Evolutionary conservation across 37 sponge, comb jelly and placozoan species (phyloP).

Genomic region (Bolinopsis microptera): DNA sequence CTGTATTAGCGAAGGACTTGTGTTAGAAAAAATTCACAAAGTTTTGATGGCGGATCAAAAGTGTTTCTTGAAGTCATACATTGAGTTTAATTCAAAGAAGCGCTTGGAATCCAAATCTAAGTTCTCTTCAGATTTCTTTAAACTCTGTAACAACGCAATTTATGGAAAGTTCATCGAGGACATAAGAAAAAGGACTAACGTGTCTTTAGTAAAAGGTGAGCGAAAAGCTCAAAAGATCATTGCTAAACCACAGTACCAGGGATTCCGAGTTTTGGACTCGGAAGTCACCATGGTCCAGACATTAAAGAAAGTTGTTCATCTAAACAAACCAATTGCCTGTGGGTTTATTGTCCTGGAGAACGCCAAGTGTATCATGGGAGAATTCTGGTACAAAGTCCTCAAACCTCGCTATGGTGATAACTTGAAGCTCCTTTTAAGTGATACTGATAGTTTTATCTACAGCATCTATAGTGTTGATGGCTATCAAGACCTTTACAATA

Average conservation of each 20-base stretch:
- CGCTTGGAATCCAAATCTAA: slow-evolving; percentile 12
- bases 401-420: not conserved
- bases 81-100: not conserved
- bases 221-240: not conserved
- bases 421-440: slow-evolving; percentile 1
- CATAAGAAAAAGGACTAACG: slow-evolving; percentile 13
- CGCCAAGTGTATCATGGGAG: slow-evolving; percentile 23
- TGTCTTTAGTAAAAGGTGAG: not conserved
- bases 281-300: slow-evolving; percentile 15
- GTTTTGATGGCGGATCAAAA: slow-evolving; percentile 29
- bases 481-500: not conserved
- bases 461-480: not conserved
- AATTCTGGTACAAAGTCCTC: slow-evolving; percentile 38
- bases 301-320: not conserved
- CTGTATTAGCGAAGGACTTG: not conserved
- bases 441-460: slow-evolving; percentile 16
- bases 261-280: slow-evolving; percentile 10
- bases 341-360: slow-evolving; percentile 45
- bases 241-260: slow-evolving; percentile 47
- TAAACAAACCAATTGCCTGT: slow-evolving; percentile 22
- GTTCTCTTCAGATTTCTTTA: not conserved
- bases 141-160: slow-evolving; percentile 43
- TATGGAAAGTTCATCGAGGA: slow-evolving; percentile 48
- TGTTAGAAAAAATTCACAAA: not conserved
- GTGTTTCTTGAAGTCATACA: not conserved